A percentile compares a stretch with the other conserved stretches of the same genome.
Evolutionary conservation across 2,797 vertebrate species (phyloP).

Genomic region (Ibycter americanus): DNA sequence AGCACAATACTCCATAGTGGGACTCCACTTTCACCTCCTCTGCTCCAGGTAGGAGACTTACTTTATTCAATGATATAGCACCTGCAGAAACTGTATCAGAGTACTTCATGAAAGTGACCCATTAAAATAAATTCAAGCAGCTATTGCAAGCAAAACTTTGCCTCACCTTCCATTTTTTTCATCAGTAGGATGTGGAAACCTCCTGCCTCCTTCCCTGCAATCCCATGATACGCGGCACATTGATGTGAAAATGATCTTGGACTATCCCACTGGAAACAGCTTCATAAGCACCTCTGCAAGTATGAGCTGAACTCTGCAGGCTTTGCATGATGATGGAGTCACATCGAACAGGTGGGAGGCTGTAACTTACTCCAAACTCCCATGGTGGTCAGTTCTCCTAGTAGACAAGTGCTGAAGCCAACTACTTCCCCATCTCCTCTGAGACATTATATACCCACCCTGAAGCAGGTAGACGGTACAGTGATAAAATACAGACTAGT

Average conservation of each 20-base stretch:
- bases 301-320: background rate
- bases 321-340: background rate
- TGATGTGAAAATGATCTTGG: background rate
- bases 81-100: background rate
- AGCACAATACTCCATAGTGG: background rate
- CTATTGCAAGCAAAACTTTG: background rate
- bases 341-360: background rate
- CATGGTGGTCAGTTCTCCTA: background rate
- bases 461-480: background rate
- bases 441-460: background rate
- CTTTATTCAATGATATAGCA: background rate
- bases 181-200: background rate
- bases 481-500: background rate
- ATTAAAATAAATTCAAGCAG: background rate
- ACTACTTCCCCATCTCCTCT: background rate
- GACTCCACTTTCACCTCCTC: background rate
- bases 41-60: conserved; percentile 3
- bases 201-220: background rate
- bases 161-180: background rate
- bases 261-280: background rate
- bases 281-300: background rate
- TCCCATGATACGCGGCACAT: background rate
- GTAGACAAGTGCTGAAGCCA: background rate
- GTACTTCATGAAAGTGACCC: background rate
- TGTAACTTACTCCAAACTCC: background rate